Evolutionary conservation across 1,140 invertebrate genomes (phyloP).

Genomic region (Phortica variegata): DNA sequence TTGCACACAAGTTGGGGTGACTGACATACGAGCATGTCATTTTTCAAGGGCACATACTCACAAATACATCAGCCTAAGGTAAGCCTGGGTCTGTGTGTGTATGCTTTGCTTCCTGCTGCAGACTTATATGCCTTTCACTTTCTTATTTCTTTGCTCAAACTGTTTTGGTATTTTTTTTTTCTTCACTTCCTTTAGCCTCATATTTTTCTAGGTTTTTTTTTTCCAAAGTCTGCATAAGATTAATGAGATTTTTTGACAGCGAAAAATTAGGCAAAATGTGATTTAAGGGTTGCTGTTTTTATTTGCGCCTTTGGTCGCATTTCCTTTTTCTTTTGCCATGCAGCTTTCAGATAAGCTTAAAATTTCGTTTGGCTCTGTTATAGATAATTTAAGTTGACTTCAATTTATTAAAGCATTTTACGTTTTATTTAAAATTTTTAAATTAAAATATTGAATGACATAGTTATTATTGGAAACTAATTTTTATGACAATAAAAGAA

Average conservation of each 20-base stretch:
- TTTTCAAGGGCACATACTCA: slow-evolving; percentile 46
- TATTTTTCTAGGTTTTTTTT: too few relatives aligned
- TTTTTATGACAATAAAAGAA: too few relatives aligned
- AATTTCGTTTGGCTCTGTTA: too few relatives aligned
- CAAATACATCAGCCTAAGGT: slow-evolving; percentile 7
- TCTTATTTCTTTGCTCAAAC: slow-evolving; percentile 46
- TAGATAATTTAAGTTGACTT: too few relatives aligned
- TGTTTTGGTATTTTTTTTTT: too few relatives aligned
- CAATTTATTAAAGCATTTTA: too few relatives aligned
- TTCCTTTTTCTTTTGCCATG: neutral
- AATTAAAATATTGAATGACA: too few relatives aligned
- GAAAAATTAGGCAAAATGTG: slow-evolving; percentile 55
- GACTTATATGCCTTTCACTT: slow-evolving; percentile 51
- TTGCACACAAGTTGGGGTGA: too few relatives aligned
- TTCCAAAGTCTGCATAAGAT: slow-evolving; percentile 25
- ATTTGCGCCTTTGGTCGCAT: slow-evolving; percentile 17
- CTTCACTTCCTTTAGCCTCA: too few relatives aligned
- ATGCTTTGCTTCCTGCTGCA: slow-evolving; percentile 22
- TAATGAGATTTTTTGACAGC: slow-evolving; percentile 54
- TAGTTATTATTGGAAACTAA: too few relatives aligned
- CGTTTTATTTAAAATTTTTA: too few relatives aligned
- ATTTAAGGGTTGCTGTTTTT: slow-evolving; percentile 45
- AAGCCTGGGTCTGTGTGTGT: slow-evolving; percentile 19
- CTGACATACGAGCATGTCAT: slow-evolving; percentile 46
- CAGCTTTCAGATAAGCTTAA: neutral